These are phyloP conservation scores for Sparidentex hasta DNA, from an alignment of 2,797 vertebrate genomes.

Conservation along the genomic window DNA sequence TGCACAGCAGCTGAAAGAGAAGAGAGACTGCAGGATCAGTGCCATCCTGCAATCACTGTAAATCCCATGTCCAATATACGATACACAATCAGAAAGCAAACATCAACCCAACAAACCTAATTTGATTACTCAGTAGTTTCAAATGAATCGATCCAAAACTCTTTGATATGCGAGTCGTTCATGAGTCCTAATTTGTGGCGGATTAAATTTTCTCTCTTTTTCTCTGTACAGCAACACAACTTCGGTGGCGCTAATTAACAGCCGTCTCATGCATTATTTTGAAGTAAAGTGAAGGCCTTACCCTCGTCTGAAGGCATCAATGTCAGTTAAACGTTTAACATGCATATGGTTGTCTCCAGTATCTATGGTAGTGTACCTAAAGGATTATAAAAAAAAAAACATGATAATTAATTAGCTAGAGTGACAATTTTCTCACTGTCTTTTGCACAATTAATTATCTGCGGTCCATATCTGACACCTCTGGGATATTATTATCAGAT, in stretches of 20 bases:
- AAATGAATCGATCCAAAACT: slow-evolving; percentile 49
- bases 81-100: slow-evolving; percentile 45
- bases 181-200: slow-evolving; percentile 44
- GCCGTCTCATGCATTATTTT: slow-evolving; percentile 56
- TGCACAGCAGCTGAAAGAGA: slow-evolving; percentile 84
- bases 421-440: not conserved
- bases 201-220: slow-evolving; percentile 26
- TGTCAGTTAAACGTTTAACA: slow-evolving; percentile 29
- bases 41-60: slow-evolving; percentile 61
- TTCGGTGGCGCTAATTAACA: slow-evolving; percentile 21
- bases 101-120: slow-evolving; percentile 22
- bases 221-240: slow-evolving; percentile 26
- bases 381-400: slow-evolving; percentile 13
- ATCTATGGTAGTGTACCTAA: slow-evolving; percentile 26
- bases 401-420: not conserved
- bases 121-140: slow-evolving; percentile 53
- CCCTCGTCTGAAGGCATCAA: slow-evolving; percentile 19
- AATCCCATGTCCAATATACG: slow-evolving; percentile 49
- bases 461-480: not conserved
- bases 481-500: not conserved
- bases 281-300: slow-evolving; percentile 45
- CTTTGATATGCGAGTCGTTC: slow-evolving; percentile 47
- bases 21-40: slow-evolving; percentile 64
- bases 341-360: slow-evolving; percentile 30
- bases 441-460: not conserved